Conservation (phyloP, 2,888 invertebrate genomes). For the Teinopalpus imperialis region DNA sequence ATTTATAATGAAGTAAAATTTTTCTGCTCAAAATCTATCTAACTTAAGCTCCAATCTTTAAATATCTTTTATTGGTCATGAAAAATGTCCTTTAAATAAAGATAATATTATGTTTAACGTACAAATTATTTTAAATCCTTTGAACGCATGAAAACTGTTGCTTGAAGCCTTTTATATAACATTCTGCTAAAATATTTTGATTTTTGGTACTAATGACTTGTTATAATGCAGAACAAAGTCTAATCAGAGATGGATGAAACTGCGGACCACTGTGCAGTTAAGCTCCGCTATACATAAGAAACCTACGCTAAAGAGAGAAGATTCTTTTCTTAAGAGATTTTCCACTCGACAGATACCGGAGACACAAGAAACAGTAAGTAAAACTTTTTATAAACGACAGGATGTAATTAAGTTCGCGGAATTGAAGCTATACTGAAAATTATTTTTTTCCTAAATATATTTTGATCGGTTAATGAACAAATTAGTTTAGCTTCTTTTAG, state of each 20-base stretch:
- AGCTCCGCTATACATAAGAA: constrained; percentile 95
- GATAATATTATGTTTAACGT: not conserved
- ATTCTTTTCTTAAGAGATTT: constrained; percentile 96
- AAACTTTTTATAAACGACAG: too few species aligned
- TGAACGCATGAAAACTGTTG: constrained; percentile 55
- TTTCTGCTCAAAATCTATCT: too few species aligned
- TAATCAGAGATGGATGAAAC: constrained; percentile 98
- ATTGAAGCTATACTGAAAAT: too few species aligned
- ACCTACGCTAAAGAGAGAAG: constrained; percentile 94
- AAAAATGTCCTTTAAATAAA: too few species aligned
- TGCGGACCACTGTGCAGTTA: constrained; percentile 95
- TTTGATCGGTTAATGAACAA: too few species aligned
- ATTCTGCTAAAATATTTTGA: constrained; percentile 1
- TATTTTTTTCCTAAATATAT: too few species aligned
- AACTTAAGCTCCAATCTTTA: too few species aligned
- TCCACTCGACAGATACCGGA: constrained; percentile 95
- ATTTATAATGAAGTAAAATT: too few species aligned
- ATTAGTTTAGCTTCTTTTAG: too few species aligned
- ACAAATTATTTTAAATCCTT: constrained; percentile 26
- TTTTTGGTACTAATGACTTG: constrained; percentile 30
- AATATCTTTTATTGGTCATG: too few species aligned
- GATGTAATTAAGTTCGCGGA: too few species aligned
- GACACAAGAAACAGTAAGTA: constrained; percentile 88
- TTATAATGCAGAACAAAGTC: constrained; percentile 89
- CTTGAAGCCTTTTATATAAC: constrained; percentile 41